Conservation (phyloP, 2,113 vertebrate species). For the Acanthisitta chloris region DNA sequence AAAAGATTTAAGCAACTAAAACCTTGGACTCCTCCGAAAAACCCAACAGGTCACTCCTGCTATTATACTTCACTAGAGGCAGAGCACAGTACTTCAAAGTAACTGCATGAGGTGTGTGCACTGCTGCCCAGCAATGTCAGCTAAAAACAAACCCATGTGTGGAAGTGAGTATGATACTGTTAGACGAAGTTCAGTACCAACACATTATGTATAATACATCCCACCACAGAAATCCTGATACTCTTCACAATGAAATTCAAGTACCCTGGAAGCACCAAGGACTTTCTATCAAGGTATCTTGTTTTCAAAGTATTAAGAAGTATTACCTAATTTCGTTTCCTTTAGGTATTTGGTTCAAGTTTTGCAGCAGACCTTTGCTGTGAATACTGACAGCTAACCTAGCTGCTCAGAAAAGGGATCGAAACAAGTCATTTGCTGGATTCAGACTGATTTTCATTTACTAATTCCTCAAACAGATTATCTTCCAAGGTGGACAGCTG, state of each 20-base stretch:
- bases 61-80: background rate
- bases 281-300: background rate
- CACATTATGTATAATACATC: background rate
- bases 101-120: background rate
- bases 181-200: background rate
- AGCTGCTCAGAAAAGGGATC: background rate
- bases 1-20: background rate
- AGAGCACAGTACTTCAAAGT: background rate
- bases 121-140: background rate
- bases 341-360: background rate
- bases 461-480: background rate
- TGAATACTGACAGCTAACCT: background rate
- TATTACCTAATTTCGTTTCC: background rate
- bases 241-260: background rate
- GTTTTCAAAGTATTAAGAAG: background rate
- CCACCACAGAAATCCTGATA: background rate
- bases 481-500: background rate
- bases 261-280: background rate
- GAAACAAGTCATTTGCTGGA: background rate
- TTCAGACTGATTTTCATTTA: background rate
- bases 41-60: background rate
- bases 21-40: background rate
- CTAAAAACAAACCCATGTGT: accelerated
- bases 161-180: background rate
- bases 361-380: background rate